phyloP scores from a whole-genome alignment of 2,113 vertebrate genomes.

The Perca schrenkii region DNA sequence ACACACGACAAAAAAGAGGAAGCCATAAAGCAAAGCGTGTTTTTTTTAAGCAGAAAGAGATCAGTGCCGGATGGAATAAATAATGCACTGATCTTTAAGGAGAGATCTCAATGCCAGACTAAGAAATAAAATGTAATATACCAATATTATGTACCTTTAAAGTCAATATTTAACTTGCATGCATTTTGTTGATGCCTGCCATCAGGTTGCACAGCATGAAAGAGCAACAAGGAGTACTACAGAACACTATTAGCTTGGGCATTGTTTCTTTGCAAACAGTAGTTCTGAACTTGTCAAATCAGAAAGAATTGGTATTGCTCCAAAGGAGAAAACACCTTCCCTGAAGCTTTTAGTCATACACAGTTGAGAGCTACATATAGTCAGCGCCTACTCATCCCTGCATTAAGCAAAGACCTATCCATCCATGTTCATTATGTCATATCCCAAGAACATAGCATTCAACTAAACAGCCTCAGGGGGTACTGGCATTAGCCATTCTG shows the following conservation, averaged over 20 bases:
- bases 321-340: background rate
- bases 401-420: slow-evolving; percentile 15
- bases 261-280: background rate
- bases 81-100: background rate
- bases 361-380: background rate
- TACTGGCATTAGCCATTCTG: slow-evolving; percentile 30
- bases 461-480: slow-evolving; percentile 25
- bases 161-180: background rate
- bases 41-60: background rate
- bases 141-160: background rate
- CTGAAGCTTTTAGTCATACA: slow-evolving; percentile 11
- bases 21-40: background rate
- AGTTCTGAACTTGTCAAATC: background rate
- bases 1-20: background rate
- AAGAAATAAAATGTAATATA: background rate
- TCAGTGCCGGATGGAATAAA: slow-evolving; percentile 4
- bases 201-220: background rate
- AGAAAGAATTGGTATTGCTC: background rate
- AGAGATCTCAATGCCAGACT: background rate
- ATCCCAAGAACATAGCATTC: slow-evolving; percentile 7
- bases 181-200: background rate
- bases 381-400: background rate
- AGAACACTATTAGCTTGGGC: background rate
- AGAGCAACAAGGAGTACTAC: background rate
- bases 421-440: slow-evolving; percentile 42